These are phyloP conservation scores for Amazona guildingii DNA, from an alignment of 2,113 vertebrate genomes.

Conservation along the genomic window DNA sequence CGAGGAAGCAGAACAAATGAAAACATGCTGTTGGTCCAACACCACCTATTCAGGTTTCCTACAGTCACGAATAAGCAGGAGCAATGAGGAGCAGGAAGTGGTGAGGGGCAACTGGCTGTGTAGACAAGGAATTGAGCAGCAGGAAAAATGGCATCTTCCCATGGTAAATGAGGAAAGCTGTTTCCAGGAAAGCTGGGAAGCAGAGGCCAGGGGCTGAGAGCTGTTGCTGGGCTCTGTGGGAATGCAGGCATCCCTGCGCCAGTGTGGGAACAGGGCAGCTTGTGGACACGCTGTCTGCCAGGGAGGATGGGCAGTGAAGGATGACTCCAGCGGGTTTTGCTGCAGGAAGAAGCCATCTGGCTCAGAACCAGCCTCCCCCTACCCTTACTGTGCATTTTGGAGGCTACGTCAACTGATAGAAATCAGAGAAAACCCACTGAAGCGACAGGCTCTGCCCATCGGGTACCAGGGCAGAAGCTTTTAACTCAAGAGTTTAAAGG, in stretches of 20 bases:
- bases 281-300: rapidly evolving
- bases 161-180: not conserved
- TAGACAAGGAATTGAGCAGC: not conserved
- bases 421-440: not conserved
- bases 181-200: not conserved
- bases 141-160: not conserved
- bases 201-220: not conserved
- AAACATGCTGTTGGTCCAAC: rapidly evolving
- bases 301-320: not conserved
- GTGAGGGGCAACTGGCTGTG: not conserved
- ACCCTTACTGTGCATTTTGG: rapidly evolving
- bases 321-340: not conserved
- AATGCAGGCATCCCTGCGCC: not conserved
- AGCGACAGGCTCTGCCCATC: rapidly evolving
- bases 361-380: not conserved
- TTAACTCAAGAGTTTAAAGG: not conserved
- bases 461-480: rapidly evolving
- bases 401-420: not conserved
- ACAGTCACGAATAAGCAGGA: not conserved
- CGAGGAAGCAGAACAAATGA: not conserved
- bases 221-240: not conserved
- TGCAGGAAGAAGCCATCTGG: not conserved
- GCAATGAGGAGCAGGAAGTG: not conserved
- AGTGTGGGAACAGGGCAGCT: rapidly evolving
- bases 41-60: not conserved